Evolutionary conservation across 2,888 invertebrate genomes (phyloP).

Genomic region (Sarcophaga subvicina): DNA sequence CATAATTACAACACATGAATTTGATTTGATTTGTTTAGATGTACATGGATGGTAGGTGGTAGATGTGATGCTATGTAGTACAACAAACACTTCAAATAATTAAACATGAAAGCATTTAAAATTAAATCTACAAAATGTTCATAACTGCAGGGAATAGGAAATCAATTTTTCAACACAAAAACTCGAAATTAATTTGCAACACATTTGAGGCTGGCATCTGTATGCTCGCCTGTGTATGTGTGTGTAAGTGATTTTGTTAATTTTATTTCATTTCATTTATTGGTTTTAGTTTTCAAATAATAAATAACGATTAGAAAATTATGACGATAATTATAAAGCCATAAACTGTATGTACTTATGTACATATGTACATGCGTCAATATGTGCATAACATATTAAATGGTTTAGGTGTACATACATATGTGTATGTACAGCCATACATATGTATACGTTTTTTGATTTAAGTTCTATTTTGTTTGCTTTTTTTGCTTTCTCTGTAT

Average conservation of each 20-base stretch:
- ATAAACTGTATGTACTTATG: not conserved
- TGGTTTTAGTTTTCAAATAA: conserved; percentile 12
- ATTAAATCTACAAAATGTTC: not conserved
- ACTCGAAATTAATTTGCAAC: not conserved
- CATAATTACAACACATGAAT: too few relatives aligned
- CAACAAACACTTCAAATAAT: conserved; percentile 8
- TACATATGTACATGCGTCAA: too few relatives aligned
- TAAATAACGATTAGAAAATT: not conserved
- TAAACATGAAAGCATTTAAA: not conserved
- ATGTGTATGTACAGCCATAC: not conserved
- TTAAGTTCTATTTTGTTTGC: too few relatives aligned
- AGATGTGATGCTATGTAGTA: not conserved
- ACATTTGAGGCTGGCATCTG: not conserved
- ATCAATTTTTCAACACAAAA: conserved; percentile 21
- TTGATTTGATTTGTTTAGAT: too few relatives aligned
- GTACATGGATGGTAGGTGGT: too few relatives aligned
- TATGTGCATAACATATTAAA: too few relatives aligned
- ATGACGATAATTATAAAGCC: not conserved
- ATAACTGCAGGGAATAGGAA: conserved; percentile 19
- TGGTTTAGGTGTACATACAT: too few relatives aligned
- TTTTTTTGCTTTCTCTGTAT: not conserved
- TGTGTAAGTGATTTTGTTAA: not conserved
- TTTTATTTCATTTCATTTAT: conserved; percentile 4
- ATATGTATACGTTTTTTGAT: not conserved
- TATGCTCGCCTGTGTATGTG: not conserved